phyloP scores from a whole-genome alignment of 2,797 vertebrate genomes.

The Takifugu ocellatus region DNA sequence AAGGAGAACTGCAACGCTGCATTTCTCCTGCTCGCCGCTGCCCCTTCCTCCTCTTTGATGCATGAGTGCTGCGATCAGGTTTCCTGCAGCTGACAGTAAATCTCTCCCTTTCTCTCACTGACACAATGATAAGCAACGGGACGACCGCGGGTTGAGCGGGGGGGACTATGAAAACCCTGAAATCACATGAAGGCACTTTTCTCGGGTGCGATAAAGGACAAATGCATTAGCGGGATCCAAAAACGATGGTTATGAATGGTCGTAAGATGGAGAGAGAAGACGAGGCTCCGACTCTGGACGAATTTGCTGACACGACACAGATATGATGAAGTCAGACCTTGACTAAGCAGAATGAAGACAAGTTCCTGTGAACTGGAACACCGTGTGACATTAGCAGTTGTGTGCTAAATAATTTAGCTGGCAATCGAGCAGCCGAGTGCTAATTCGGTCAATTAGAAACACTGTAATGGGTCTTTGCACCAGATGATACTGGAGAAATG shows the following conservation, averaged over 20 bases:
- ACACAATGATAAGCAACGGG: conserved; percentile 45
- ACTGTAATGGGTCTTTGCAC: too few species aligned
- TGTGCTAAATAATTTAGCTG: too few species aligned
- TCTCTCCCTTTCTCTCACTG: conserved; percentile 32
- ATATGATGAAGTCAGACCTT: conserved; percentile 23
- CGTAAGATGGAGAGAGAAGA: conserved; percentile 16
- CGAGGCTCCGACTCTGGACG: conserved; percentile 11
- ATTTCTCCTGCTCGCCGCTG: conserved; percentile 62
- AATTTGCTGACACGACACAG: conserved; percentile 25
- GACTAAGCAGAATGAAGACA: conserved; percentile 26
- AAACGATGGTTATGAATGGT: conserved; percentile 20
- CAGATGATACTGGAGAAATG: too few species aligned
- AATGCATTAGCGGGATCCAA: conserved; percentile 31
- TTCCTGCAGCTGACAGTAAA: conserved; percentile 67
- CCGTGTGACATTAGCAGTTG: background rate
- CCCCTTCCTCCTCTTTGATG: conserved; percentile 65
- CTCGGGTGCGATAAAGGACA: conserved; percentile 36
- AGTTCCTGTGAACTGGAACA: conserved; percentile 4
- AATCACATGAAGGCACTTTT: conserved; percentile 17
- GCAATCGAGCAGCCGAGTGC: too few species aligned
- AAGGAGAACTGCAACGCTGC: conserved; percentile 74
- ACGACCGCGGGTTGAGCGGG: conserved; percentile 55
- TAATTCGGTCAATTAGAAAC: too few species aligned
- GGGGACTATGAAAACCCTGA: conserved; percentile 32
- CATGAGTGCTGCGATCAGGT: conserved; percentile 74